Conservation (phyloP, 1,140 invertebrate genomes). For the Conopomorpha cramerella region DNA sequence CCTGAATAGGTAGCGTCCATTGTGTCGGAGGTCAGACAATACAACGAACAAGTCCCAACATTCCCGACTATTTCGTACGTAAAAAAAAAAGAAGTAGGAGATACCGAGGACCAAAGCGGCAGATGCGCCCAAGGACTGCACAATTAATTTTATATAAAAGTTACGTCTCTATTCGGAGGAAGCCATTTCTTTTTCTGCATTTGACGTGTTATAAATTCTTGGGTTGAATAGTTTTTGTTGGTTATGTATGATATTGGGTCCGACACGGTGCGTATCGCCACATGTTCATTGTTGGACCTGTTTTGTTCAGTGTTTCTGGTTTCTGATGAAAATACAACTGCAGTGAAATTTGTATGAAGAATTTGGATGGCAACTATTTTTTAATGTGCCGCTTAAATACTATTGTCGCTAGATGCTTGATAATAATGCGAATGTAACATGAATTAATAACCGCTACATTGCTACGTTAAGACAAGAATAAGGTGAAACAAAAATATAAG, state of each 20-base stretch:
- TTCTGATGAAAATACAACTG: too few relatives aligned
- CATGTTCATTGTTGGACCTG: conserved; percentile 27
- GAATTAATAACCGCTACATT: too few relatives aligned
- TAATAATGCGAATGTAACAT: too few relatives aligned
- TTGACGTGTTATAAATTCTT: conserved; percentile 55
- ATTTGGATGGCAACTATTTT: conserved; percentile 17
- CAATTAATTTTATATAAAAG: conserved; percentile 54
- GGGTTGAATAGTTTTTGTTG: conserved; percentile 28
- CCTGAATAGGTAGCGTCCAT: too few relatives aligned
- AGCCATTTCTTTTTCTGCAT: conserved; percentile 51
- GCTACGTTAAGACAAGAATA: too few relatives aligned
- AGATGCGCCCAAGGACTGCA: conserved; percentile 38
- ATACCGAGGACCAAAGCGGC: conserved; percentile 28
- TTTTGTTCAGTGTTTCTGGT: conserved; percentile 36
- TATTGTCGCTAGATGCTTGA: too few relatives aligned
- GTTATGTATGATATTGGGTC: conserved; percentile 10
- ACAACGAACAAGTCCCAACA: too few relatives aligned
- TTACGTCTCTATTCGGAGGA: conserved; percentile 53
- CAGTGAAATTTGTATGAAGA: too few relatives aligned
- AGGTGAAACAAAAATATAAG: too few relatives aligned
- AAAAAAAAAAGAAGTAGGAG: conserved; percentile 20
- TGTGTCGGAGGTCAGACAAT: too few relatives aligned
- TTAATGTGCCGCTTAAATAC: conserved; percentile 7
- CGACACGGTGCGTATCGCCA: conserved; percentile 18
- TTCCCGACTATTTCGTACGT: conserved; percentile 1